Conservation (phyloP, 2,113 vertebrate genomes). For the Notechis scutatus region DNA sequence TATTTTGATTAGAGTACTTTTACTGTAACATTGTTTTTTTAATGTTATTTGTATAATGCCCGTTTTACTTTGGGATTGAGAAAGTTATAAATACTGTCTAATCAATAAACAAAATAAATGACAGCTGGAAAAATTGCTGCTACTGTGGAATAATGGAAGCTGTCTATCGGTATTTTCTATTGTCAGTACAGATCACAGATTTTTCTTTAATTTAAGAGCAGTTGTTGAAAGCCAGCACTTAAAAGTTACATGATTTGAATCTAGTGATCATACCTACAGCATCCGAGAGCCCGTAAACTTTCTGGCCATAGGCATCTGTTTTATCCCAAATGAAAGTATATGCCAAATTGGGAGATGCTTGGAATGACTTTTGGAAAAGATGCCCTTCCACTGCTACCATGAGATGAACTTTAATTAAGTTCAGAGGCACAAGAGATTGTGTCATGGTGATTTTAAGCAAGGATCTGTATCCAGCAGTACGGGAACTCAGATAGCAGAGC, state of each 20-base stretch:
- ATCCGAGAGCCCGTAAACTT: slow-evolving; percentile 92
- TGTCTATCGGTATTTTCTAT: not conserved
- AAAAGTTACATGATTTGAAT: slow-evolving; percentile 10
- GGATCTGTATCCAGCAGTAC: slow-evolving; percentile 90
- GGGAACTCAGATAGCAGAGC: slow-evolving; percentile 93
- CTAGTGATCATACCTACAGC: slow-evolving; percentile 85
- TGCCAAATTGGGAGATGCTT: slow-evolving; percentile 92
- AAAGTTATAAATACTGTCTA: not conserved
- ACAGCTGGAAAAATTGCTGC: not conserved
- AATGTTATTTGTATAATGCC: not conserved
- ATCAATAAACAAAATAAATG: not conserved
- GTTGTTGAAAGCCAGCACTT: not conserved
- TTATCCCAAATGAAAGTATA: slow-evolving; percentile 99
- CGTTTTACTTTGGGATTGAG: not conserved
- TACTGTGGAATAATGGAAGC: not conserved
- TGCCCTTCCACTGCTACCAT: slow-evolving; percentile 98
- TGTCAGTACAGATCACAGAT: not conserved
- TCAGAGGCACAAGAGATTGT: slow-evolving; percentile 89
- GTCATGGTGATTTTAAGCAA: slow-evolving; percentile 98
- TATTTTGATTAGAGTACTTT: not conserved
- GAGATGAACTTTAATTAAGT: slow-evolving; percentile 94
- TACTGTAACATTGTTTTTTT: not conserved
- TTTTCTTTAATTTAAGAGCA: slow-evolving; percentile 4
- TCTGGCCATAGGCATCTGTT: slow-evolving; percentile 93
- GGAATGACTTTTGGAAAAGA: slow-evolving; percentile 97